phyloP scores from a whole-genome alignment of 2,113 vertebrate genomes.

The Ciconia boyciana region DNA sequence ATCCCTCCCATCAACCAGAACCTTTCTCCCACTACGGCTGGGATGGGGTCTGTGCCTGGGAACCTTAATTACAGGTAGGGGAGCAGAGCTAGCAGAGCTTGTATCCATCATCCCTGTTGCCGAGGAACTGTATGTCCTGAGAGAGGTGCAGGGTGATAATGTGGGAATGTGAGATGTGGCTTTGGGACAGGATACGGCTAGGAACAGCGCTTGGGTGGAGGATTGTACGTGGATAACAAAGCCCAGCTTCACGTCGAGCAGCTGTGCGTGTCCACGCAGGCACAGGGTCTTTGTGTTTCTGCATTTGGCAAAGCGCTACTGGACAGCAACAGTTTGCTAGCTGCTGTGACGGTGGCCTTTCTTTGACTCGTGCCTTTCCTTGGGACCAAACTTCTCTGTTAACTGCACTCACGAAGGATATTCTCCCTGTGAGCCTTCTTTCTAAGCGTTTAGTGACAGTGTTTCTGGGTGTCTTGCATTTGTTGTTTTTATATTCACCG shows the following conservation, averaged over 20 bases:
- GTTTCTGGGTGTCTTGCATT: background rate
- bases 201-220: background rate
- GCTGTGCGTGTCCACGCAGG: background rate
- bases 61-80: constrained; percentile 74
- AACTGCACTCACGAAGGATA: background rate
- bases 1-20: constrained; percentile 70
- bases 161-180: rapidly evolving
- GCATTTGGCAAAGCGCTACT: too few species aligned
- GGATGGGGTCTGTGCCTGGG: constrained; percentile 36
- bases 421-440: background rate
- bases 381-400: background rate
- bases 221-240: background rate
- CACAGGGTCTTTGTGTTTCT: background rate
- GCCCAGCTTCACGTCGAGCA: rapidly evolving
- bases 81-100: background rate
- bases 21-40: constrained; percentile 34
- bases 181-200: background rate
- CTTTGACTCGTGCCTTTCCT: background rate
- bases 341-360: background rate
- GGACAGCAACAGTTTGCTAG: background rate
- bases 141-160: background rate
- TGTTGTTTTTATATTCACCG: rapidly evolving
- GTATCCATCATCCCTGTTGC: background rate
- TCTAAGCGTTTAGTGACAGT: background rate
- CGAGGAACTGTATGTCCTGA: background rate